These are phyloP conservation scores for Mus spicilegus DNA, from an alignment of 2,113 vertebrate species.

Conservation along the genomic window DNA sequence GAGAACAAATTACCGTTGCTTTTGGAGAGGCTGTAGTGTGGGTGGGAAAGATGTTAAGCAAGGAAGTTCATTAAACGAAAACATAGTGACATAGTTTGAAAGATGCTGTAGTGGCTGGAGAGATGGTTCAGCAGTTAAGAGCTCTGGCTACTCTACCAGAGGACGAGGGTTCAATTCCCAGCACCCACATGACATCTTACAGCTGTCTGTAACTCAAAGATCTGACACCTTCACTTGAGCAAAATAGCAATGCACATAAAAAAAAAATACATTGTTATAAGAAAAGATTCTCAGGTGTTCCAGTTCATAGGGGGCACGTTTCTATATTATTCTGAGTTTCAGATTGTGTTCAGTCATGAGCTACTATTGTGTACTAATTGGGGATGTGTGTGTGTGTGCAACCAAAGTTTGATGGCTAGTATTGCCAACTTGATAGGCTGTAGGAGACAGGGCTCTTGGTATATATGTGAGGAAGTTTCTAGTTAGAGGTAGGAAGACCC, in stretches of 20 bases:
- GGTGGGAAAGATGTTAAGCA: background rate
- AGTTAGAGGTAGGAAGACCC: background rate
- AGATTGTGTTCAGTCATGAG: background rate
- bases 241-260: too few relatives aligned
- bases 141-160: too few relatives aligned
- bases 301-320: background rate
- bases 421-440: background rate
- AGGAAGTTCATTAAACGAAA: conserved; percentile 37
- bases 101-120: background rate
- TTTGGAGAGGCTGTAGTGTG: background rate
- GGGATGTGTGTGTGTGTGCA: background rate
- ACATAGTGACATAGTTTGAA: background rate
- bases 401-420: background rate
- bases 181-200: too few relatives aligned
- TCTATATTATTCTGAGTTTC: background rate
- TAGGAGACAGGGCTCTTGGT: background rate
- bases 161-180: too few relatives aligned
- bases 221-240: too few relatives aligned
- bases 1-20: background rate
- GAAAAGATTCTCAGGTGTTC: background rate
- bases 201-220: too few relatives aligned
- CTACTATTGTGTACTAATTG: background rate
- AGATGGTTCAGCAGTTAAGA: too few relatives aligned
- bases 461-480: background rate
- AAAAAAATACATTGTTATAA: too few relatives aligned